Conservation (phyloP, 2,797 vertebrate species). For the Apodemus agrarius region DNA sequence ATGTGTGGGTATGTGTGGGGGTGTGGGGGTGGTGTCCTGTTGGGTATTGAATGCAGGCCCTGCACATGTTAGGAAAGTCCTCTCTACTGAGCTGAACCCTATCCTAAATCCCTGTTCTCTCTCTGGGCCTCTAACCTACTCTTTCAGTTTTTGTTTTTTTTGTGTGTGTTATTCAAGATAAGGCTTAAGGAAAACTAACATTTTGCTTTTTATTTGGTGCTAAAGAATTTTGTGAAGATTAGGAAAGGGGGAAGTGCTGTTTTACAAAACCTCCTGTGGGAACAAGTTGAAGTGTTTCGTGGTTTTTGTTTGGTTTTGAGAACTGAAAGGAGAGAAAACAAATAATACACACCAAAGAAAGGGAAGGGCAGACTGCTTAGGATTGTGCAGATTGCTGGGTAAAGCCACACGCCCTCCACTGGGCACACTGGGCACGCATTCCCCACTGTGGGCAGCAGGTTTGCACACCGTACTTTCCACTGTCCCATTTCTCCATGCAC, state of each 20-base stretch:
- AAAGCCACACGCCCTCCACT: not conserved
- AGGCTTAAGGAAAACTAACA: conserved; percentile 37
- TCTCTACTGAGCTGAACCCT: not conserved
- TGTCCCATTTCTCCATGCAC: not conserved
- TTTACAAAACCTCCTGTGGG: not conserved
- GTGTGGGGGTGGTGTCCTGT: not conserved
- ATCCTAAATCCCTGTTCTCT: not conserved
- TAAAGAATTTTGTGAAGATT: not conserved
- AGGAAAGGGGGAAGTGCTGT: not conserved
- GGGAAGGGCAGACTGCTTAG: not conserved
- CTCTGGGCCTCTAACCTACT: not conserved
- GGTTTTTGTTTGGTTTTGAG: not conserved
- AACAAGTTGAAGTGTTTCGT: not conserved
- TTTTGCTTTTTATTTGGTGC: not conserved
- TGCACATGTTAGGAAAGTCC: not conserved
- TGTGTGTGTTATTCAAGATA: conserved; percentile 6
- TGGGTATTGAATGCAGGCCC: not conserved
- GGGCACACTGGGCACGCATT: not conserved
- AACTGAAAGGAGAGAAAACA: not conserved
- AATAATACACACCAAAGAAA: conserved; percentile 34
- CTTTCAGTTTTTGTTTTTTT: conserved; percentile 11
- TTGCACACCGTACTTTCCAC: not conserved
- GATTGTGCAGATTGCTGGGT: not conserved
- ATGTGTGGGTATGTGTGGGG: not conserved
- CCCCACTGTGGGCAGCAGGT: not conserved